A percentile compares a stretch with the other conserved stretches of the same genome.
Conservation (phyloP, 2,797 vertebrate genomes). For the Xenops minutus region DNA sequence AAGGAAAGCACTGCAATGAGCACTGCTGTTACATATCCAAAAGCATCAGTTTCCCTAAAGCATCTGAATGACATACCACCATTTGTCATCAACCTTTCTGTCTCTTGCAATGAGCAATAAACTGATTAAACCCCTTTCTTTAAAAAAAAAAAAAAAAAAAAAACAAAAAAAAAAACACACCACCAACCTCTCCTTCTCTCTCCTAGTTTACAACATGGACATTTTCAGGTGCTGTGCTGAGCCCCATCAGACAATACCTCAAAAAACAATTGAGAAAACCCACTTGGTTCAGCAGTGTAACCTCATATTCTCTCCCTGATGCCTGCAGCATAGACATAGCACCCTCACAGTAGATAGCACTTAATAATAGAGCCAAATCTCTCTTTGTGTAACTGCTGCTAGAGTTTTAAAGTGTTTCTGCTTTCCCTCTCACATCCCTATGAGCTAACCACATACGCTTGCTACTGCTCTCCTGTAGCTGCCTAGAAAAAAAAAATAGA, state of each 20-base stretch:
- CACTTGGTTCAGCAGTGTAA: neutral
- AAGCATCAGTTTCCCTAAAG: neutral
- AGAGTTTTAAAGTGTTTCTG: constrained; percentile 40
- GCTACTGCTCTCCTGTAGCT: constrained; percentile 24
- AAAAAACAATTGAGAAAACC: neutral
- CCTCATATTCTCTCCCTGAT: neutral
- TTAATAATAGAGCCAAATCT: neutral
- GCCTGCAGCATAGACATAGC: accelerated
- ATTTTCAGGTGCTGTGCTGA: neutral
- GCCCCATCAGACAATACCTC: neutral
- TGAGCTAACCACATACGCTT: constrained; percentile 49
- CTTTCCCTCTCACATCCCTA: constrained; percentile 68
- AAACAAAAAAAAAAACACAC: neutral
- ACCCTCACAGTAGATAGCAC: neutral
- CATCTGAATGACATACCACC: neutral
- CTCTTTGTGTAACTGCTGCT: neutral
- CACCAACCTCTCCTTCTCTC: neutral
- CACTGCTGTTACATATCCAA: neutral
- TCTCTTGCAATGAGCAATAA: neutral
- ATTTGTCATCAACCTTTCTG: neutral
- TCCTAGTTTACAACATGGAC: neutral
- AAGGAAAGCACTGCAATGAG: neutral
- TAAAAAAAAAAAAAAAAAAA: neutral
- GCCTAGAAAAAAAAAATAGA: neutral
- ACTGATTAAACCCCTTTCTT: neutral